Evolutionary conservation across 2,113 vertebrate species (phyloP).

Genomic region (Sylvietta virens): DNA sequence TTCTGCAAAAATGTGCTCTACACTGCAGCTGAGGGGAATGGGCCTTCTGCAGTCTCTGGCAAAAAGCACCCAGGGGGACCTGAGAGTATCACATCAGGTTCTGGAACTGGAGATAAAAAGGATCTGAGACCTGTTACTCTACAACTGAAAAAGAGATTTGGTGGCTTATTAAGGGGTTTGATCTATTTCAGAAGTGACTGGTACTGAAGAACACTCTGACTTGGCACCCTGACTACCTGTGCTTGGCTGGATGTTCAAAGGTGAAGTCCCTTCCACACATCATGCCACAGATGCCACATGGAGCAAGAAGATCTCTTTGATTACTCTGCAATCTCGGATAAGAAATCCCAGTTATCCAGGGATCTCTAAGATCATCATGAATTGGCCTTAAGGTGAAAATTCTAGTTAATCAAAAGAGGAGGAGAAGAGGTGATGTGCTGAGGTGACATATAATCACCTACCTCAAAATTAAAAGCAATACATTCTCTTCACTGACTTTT

Average conservation of each 20-base stretch:
- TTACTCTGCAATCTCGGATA: neutral
- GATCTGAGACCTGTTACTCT: neutral
- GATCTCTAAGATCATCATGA: neutral
- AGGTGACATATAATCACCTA: neutral
- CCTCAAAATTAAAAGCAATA: neutral
- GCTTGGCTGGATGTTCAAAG: neutral
- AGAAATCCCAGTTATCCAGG: neutral
- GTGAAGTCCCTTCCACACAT: neutral
- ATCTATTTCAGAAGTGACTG: neutral
- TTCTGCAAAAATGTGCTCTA: neutral
- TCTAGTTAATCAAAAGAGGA: neutral
- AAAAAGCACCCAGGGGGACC: neutral
- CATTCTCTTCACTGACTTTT: neutral
- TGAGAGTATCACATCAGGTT: neutral
- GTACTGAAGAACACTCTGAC: neutral
- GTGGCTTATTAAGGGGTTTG: neutral
- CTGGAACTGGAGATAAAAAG: neutral
- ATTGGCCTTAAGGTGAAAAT: neutral
- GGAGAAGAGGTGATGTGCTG: neutral
- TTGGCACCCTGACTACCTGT: neutral
- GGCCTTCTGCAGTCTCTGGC: neutral
- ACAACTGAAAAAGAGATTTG: neutral
- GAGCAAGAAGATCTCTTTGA: neutral
- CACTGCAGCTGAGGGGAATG: accelerated
- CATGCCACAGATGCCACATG: neutral